Conservation (phyloP, 2,113 vertebrate species). For the Sebastes fasciatus region DNA sequence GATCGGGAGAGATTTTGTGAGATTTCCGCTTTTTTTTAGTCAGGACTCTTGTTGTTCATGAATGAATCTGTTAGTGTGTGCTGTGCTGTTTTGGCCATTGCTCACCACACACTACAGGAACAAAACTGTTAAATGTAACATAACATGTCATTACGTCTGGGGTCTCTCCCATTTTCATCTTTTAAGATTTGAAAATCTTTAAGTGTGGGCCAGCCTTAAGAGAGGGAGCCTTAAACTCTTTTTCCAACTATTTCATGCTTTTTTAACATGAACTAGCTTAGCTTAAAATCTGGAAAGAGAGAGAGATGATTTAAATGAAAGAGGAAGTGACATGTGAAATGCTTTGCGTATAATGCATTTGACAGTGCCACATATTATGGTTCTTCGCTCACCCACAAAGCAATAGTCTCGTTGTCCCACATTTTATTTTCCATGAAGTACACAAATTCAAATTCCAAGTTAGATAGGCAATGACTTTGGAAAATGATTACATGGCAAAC, state of each 20-base stretch:
- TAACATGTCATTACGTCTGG: too few species aligned
- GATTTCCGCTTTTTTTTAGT: too few species aligned
- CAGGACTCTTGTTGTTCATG: too few species aligned
- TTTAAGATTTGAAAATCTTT: too few species aligned
- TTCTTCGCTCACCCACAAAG: constrained; percentile 14
- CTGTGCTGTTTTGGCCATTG: too few species aligned
- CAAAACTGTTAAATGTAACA: too few species aligned
- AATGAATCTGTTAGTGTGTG: too few species aligned
- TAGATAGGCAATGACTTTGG: constrained; percentile 38
- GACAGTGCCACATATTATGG: constrained; percentile 3
- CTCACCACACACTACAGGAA: too few species aligned
- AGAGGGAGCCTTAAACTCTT: neutral
- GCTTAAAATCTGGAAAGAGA: neutral
- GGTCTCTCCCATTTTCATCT: too few species aligned
- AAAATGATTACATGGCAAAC: constrained; percentile 39
- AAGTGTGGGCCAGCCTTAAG: too few species aligned
- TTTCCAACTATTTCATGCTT: neutral
- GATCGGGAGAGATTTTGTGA: too few species aligned
- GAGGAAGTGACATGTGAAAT: constrained; percentile 1
- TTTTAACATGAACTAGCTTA: neutral
- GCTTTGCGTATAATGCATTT: neutral
- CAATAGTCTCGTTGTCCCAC: constrained; percentile 1
- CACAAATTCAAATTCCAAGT: constrained; percentile 38
- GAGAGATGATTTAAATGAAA: neutral
- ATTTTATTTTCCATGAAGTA: constrained; percentile 35